Evolutionary conservation across 1,140 invertebrate genomes (phyloP), one percentile per base, ranked within the genome.

Genomic region (Drosophila asahinai): DNA sequence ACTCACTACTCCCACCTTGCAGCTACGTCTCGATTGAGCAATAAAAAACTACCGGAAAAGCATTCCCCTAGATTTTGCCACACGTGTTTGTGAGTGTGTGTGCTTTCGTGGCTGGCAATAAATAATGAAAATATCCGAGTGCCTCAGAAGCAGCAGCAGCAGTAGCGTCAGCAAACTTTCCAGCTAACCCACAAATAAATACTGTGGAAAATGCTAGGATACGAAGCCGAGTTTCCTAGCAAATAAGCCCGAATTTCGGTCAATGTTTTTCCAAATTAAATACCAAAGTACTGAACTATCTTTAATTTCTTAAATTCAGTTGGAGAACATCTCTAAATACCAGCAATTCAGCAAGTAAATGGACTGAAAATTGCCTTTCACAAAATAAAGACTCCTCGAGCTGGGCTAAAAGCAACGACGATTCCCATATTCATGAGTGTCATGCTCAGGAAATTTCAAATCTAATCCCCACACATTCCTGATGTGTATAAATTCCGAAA

Each of bases 41-140:
- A 89, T 83, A 87, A 87, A 83, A 83, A 87, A 84, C 73, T 78
- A 79, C 77, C 80, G 84, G 58, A 77, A 87, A 67, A 79, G 83
- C 84, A 87, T 87, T 83, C 84, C 80, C 73, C 71, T 86, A 77
- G 77, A 86, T 87, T 86, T 87, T 64, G 71, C 61, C 59, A 71
- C 64, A 64, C 66, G 77, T 73, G 72, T 68, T 70, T 72, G 67
- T 55, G 70, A 58, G 61, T 47, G 73, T 36, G 52, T 52, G 59
- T 63, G 72, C 65, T 77, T 68, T 73, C 84, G 72, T 58, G 71
- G 80, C 77, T 81, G 73, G 84, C 51, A 72, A 87, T 87, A 87
- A 87, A 87, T 87, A 83, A 87, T 87, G 52, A 89, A 83, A 89
- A 73, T 87, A 78, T 83, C 83, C 79, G 82, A 89, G 83, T 87